Conservation (phyloP, 64 coral and sea anemone genomes). For the Pocillopora damicornis region DNA sequence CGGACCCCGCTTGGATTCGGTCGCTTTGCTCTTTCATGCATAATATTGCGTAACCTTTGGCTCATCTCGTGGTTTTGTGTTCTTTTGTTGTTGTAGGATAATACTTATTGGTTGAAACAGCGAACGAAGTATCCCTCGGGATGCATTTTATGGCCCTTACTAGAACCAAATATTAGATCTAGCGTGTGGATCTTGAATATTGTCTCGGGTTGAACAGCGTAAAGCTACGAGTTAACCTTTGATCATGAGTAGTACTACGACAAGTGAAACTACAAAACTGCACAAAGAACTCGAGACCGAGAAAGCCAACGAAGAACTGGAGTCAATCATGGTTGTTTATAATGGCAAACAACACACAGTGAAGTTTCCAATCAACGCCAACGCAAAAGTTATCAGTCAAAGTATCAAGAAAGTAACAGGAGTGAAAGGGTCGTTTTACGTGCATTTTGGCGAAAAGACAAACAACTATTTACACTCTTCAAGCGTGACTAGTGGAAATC, state of each 20-base stretch:
- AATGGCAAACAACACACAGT: slow-evolving; percentile 45
- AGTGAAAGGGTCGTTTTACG: slow-evolving; percentile 73
- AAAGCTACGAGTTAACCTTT: neutral
- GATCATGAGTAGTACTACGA: neutral
- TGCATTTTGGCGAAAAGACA: slow-evolving; percentile 52
- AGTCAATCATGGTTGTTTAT: slow-evolving; percentile 53
- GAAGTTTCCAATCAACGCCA: slow-evolving; percentile 46
- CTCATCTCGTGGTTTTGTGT: neutral
- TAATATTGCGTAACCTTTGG: neutral
- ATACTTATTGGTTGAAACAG: neutral
- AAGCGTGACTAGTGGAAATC: slow-evolving; percentile 62
- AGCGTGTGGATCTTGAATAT: neutral
- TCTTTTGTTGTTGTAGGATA: neutral
- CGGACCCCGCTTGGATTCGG: neutral
- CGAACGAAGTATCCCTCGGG: neutral
- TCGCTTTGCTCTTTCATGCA: neutral
- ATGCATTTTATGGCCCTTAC: neutral
- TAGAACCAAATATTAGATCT: neutral
- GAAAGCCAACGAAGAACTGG: slow-evolving; percentile 16
- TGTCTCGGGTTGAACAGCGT: no score
- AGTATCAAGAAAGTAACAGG: slow-evolving; percentile 55
- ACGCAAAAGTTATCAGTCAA: slow-evolving; percentile 49
- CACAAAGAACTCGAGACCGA: neutral
- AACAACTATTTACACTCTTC: slow-evolving; percentile 77
- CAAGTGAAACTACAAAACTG: neutral